Percentiles rank a stretch among this genome's conserved stretches.
Evolutionary conservation across 1,140 invertebrate species (phyloP).

Genomic region (Agrilus planipennis): DNA sequence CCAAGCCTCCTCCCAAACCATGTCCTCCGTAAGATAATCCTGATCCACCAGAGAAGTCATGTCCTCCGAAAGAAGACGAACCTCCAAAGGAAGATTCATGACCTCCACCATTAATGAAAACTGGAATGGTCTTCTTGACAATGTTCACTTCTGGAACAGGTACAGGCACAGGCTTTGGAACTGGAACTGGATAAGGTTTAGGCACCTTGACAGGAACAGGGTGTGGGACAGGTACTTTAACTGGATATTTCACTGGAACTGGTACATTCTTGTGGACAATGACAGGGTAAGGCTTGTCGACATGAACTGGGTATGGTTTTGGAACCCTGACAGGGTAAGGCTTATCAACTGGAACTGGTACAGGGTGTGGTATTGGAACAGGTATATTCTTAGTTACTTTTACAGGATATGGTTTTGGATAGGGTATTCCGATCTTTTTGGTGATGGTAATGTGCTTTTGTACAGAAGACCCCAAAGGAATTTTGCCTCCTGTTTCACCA

Average conservation of each 20-base stretch:
- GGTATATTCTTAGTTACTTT: slow-evolving; percentile 21
- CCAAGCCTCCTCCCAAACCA: no score
- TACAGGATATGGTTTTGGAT: slow-evolving; percentile 18
- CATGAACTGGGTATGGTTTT: slow-evolving; percentile 41
- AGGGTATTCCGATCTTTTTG: slow-evolving; percentile 17
- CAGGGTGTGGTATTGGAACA: slow-evolving; percentile 34
- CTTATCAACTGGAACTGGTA: slow-evolving; percentile 30
- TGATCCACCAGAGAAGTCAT: no score
- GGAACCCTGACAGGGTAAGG: slow-evolving; percentile 35
- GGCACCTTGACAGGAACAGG: slow-evolving; percentile 26
- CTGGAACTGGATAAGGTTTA: slow-evolving; percentile 26
- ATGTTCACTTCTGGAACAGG: slow-evolving; percentile 12
- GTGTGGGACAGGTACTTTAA: slow-evolving; percentile 19
- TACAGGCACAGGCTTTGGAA: slow-evolving; percentile 21
- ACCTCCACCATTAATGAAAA: slow-evolving; percentile 5
- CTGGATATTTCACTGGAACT: slow-evolving; percentile 22
- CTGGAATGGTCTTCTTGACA: slow-evolving; percentile 11
- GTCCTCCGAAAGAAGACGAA: no score
- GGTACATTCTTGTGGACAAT: slow-evolving; percentile 20
- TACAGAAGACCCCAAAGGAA: slow-evolving; percentile 2
- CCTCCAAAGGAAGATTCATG: neutral
- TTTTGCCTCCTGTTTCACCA: neutral
- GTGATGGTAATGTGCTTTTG: slow-evolving; percentile 17
- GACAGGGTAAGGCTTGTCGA: slow-evolving; percentile 21
- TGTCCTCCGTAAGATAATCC: neutral